phyloP scores from a whole-genome alignment of 2,113 vertebrate species.

The Mormyrus iriodes region DNA sequence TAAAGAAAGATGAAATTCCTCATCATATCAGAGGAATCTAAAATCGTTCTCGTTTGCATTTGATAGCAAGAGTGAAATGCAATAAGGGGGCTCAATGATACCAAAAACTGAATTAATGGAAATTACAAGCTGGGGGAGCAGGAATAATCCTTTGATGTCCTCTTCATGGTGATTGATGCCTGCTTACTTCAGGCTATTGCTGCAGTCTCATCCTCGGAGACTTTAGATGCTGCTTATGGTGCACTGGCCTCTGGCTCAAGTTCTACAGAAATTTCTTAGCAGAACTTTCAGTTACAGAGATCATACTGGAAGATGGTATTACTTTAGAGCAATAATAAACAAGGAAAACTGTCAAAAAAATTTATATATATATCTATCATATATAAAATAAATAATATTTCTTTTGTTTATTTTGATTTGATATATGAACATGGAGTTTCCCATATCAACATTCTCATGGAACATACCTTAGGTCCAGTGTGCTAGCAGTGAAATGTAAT shows the following conservation, averaged over 20 bases:
- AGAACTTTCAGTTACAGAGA: not conserved
- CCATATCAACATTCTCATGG: constrained; percentile 32
- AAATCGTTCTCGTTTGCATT: not conserved
- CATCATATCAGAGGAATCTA: constrained; percentile 1
- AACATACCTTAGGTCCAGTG: constrained; percentile 41
- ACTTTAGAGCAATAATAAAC: not conserved
- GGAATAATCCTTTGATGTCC: constrained; percentile 7
- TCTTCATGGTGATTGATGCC: constrained; percentile 13
- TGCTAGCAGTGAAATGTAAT: constrained; percentile 30
- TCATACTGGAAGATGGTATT: not conserved
- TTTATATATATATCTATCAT: too few species aligned
- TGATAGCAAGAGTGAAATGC: not conserved
- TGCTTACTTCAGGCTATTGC: constrained; percentile 17
- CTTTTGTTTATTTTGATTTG: constrained; percentile 19
- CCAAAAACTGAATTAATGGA: constrained; percentile 10
- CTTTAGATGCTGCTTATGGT: constrained; percentile 18
- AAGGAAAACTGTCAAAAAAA: not conserved
- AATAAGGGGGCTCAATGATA: not conserved
- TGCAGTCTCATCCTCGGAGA: constrained; percentile 30
- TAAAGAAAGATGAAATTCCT: not conserved
- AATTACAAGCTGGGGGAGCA: not conserved
- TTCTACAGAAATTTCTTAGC: not conserved
- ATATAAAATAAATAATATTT: too few species aligned
- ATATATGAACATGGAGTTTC: not conserved
- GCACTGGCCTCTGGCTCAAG: not conserved